Conservation (phyloP, 2,888 invertebrate genomes). For the Ephialtes manifestator region DNA sequence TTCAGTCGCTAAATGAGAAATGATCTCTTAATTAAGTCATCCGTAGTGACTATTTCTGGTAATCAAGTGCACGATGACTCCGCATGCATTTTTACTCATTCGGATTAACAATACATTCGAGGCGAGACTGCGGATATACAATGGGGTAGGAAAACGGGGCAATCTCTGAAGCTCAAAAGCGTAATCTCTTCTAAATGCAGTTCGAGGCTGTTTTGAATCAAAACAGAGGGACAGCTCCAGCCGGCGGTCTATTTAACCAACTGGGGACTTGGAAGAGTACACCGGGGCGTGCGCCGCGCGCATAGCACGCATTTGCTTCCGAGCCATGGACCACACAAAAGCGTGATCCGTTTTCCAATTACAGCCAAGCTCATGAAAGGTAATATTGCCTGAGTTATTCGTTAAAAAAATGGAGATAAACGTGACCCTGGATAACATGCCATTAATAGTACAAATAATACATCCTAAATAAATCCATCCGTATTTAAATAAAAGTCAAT, state of each 20-base stretch:
- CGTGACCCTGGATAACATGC: background rate
- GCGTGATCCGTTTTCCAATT: slow-evolving; percentile 29
- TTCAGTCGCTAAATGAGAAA: background rate
- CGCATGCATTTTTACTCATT: slow-evolving; percentile 48
- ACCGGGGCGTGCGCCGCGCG: slow-evolving; percentile 52
- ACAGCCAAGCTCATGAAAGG: slow-evolving; percentile 1
- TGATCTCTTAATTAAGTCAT: slow-evolving; percentile 1
- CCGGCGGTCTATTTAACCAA: slow-evolving; percentile 79
- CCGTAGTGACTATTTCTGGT: slow-evolving; percentile 7
- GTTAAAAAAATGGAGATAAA: background rate
- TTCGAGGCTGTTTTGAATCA: slow-evolving; percentile 81
- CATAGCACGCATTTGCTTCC: slow-evolving; percentile 32
- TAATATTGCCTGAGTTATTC: slow-evolving; percentile 13
- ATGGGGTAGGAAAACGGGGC: slow-evolving; percentile 36
- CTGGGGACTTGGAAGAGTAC: slow-evolving; percentile 79
- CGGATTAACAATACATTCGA: slow-evolving; percentile 70
- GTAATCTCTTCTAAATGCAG: slow-evolving; percentile 81
- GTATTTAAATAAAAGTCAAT: background rate
- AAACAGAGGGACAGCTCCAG: slow-evolving; percentile 76
- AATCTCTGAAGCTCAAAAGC: slow-evolving; percentile 76
- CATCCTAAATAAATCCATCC: background rate
- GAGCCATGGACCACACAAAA: slow-evolving; percentile 5
- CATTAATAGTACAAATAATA: background rate
- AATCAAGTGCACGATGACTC: background rate
- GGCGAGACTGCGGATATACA: background rate